Evolutionary conservation across 2,888 invertebrate genomes (phyloP), one percentile per base, ranked within the genome.

Genomic region (Odontomyia ornata): DNA sequence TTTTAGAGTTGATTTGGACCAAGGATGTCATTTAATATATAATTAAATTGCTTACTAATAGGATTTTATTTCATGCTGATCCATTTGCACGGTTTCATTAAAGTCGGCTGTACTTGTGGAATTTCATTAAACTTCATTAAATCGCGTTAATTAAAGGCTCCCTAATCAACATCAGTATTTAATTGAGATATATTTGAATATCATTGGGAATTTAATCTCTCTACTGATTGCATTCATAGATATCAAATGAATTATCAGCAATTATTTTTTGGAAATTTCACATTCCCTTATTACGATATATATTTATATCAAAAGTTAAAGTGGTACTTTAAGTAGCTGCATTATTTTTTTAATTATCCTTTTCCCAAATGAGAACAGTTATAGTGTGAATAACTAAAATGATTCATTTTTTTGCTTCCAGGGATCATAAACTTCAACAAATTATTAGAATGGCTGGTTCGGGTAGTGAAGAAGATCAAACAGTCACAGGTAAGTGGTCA

Each of bases 401-500:
- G n/a, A n/a, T n/a, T n/a, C n/a, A n/a, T n/a, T n/a, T n/a, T n/a
- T n/a, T n/a, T n/a, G n/a, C n/a, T n/a, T n/a, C n/a, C 89, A 95
- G 96, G 88, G 95, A 96, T 82, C 94, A 94, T 86, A 95, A 94
- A 85, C 87, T 90, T 86, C 89, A 90, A 83, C 93, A 93, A 87
- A 91, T 93, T 89, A 94, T 94, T 88, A 89, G 95, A 81, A 90
- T 89, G 79, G 88, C 89, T 27, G 91, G 92, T 82, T 92, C 91
- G 80, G 92, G 92, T 65, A 91, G 91, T 80, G 94, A 93, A 85
- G 93, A 94, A 80, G 94, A 94, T 81, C 92, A 91, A 43, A 90
- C 90, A 15, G 93, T 93, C 88, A 93, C 93, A 86, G 93, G 93
- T 93, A 88, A 86, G 82, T 83, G 65, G 28, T 18, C 3, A 27